Evolutionary conservation across 2,888 invertebrate species (phyloP), one percentile per base, ranked within the genome.

Genomic region (Smittia aterrima): DNA sequence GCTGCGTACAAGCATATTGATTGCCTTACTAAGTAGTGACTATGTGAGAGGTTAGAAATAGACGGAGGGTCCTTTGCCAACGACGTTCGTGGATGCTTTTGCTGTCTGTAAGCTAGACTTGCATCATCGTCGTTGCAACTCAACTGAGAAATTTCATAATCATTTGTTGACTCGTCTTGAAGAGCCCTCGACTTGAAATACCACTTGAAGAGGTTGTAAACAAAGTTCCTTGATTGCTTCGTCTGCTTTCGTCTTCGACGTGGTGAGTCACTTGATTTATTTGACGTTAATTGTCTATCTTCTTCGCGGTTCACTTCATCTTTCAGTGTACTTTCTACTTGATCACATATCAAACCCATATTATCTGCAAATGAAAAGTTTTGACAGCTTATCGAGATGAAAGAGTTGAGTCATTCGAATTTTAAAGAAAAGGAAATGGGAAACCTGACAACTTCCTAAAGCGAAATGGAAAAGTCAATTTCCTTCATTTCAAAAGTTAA

Each of bases 1-100:
- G 82, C 83, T 75, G 83, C 82, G 77, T 82, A 83, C 75, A 83
- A 81, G 77, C 82, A 82, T 77, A 82, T 75, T 41, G 77, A 76
- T 75, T 78, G 77, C 66, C 77, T 76, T 38, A 76, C 75, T 74
- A 76, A 38, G 75, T 72, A 72, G 54, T 71, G 53, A 71, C 54
- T 71, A 71, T 54, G 22, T 68, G 68, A 47, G 6, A 70, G 18
- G 53, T 70, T 70, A 27, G 53, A 32, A 47, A 22, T 68, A 27
- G 66, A 66, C 38, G 66, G 16, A 16, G 38, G 18, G 1, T 13
- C n/a, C 27, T 64, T 54, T 22, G 54, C 9, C 9, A 22, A 7
- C 18, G 54, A 25, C 64, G 64, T 64, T 27, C 64, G 64, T 7
- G 20, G 20, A 66, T 38, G 38, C n/a, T 27, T 64, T n/a, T 25